Evolutionary conservation across 2,888 invertebrate genomes (phyloP).

Genomic region (Dasypogon diadema): DNA sequence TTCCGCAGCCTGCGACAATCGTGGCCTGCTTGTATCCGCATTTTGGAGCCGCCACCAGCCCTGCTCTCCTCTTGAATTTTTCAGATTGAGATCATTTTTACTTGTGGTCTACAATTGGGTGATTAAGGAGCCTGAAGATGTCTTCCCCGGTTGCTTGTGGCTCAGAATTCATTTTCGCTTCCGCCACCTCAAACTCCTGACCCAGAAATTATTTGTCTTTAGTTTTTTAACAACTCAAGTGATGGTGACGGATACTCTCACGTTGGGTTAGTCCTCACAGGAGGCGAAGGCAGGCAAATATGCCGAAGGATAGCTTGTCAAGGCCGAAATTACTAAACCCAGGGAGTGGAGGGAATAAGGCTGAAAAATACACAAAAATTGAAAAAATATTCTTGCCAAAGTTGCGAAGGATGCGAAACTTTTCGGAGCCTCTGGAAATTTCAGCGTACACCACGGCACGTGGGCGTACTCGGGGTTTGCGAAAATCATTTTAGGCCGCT

Average conservation of each 20-base stretch:
- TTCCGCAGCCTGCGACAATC: conserved; percentile 19
- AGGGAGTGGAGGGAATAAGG: not conserved
- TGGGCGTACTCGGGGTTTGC: not conserved
- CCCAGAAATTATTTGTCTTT: conserved; percentile 11
- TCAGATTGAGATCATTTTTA: conserved; percentile 36
- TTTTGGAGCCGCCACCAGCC: not conserved
- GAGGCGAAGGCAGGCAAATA: not conserved
- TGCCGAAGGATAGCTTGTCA: not conserved
- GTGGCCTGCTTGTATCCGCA: not conserved
- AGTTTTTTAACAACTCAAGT: not conserved
- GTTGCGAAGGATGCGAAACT: not conserved
- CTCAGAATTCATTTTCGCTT: conserved; percentile 20
- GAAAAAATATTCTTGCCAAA: not conserved
- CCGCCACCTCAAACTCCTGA: conserved; percentile 29
- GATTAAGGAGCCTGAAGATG: conserved; percentile 37
- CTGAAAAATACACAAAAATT: not conserved
- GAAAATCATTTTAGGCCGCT: no score
- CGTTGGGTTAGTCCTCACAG: not conserved
- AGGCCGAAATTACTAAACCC: not conserved
- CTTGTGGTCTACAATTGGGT: conserved; percentile 41
- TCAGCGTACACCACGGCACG: not conserved
- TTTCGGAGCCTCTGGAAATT: not conserved
- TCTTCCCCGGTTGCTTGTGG: conserved; percentile 16
- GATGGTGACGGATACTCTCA: not conserved
- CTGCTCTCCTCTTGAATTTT: not conserved